These are phyloP conservation scores for Carassius gibelio DNA, from an alignment of 2,113 vertebrate species.

Conservation along the genomic window DNA sequence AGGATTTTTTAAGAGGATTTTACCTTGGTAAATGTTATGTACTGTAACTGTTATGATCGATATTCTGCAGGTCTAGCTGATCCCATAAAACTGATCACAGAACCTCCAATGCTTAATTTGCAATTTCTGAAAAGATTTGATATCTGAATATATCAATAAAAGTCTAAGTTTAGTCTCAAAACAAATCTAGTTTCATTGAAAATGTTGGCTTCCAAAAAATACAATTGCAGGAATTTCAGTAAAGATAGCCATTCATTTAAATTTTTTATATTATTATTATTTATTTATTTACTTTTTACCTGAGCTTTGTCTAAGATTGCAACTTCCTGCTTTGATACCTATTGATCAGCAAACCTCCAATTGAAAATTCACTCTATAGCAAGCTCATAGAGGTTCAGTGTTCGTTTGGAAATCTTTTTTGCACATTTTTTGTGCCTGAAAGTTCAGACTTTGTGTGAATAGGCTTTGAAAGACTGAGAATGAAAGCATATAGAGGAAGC, in stretches of 20 bases:
- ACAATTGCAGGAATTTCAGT: background rate
- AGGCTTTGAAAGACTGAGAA: slow-evolving; percentile 8
- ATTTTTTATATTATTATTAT: too few relatives aligned
- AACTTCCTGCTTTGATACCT: background rate
- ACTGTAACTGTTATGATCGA: background rate
- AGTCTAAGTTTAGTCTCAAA: background rate
- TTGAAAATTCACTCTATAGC: background rate
- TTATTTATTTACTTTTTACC: too few relatives aligned
- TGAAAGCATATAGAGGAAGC: background rate
- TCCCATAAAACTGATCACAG: background rate
- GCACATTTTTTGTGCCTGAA: background rate
- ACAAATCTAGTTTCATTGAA: background rate
- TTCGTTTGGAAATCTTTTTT: background rate
- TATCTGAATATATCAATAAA: background rate
- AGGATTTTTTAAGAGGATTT: too few relatives aligned
- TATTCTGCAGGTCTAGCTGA: background rate
- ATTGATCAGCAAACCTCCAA: background rate
- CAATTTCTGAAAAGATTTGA: background rate
- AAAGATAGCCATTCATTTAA: background rate
- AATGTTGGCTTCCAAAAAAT: background rate
- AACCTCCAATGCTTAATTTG: background rate
- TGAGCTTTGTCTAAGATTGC: background rate
- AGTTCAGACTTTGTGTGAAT: background rate
- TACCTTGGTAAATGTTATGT: background rate
- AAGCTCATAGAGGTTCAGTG: background rate